phyloP scores from a whole-genome alignment of 1,140 invertebrate genomes.

The Antheraea mylitta region DNA sequence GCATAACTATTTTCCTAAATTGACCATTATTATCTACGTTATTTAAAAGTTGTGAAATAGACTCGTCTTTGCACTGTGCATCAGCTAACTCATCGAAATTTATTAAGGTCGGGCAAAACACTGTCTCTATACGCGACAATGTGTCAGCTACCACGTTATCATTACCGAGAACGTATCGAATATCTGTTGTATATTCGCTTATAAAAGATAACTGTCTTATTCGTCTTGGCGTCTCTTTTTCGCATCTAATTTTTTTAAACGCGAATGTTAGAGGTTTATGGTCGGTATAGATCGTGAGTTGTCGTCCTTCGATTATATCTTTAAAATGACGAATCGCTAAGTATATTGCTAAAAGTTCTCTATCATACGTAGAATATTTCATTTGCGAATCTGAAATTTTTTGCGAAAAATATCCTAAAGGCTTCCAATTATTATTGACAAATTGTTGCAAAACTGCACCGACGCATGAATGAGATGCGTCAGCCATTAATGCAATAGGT shows the following conservation, averaged over 20 bases:
- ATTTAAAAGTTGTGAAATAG: not conserved
- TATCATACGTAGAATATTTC: no score
- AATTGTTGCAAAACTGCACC: conserved; percentile 23
- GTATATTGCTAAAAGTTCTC: no score
- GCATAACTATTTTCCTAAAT: conserved; percentile 11
- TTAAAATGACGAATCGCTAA: no score
- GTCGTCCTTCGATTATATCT: no score
- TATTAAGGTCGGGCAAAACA: conserved; percentile 1
- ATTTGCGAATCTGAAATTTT: no score
- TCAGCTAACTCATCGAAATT: conserved; percentile 12
- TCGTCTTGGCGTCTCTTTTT: no score
- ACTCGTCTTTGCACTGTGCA: not conserved
- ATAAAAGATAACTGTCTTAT: no score
- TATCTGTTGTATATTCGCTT: conserved; percentile 12
- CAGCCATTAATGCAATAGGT: conserved; percentile 1
- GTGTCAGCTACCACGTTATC: conserved; percentile 10
- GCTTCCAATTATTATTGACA: no score
- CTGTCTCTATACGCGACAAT: conserved; percentile 7
- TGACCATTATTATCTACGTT: not conserved
- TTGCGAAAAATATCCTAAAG: no score
- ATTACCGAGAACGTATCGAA: conserved; percentile 6
- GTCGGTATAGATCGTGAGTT: no score
- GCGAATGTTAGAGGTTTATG: no score
- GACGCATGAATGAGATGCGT: conserved; percentile 8
- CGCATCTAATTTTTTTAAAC: no score